Conservation (phyloP, 2,797 vertebrate species). For the Labeo calbasu region DNA sequence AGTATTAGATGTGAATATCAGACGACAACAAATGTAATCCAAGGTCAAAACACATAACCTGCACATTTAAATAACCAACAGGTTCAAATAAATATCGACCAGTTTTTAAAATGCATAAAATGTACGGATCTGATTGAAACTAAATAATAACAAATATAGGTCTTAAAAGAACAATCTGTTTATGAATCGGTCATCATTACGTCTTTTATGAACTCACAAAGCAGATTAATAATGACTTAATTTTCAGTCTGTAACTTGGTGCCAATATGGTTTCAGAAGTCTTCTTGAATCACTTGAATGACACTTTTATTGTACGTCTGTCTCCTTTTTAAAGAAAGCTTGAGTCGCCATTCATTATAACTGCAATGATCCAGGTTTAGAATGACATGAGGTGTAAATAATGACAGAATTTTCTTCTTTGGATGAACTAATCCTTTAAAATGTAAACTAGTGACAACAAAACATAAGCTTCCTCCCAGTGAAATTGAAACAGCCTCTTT, state of each 20-base stretch:
- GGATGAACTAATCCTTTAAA: slow-evolving; percentile 47
- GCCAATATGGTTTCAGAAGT: not conserved
- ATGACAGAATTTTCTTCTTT: slow-evolving; percentile 1
- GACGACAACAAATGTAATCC: not conserved
- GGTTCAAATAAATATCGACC: not conserved
- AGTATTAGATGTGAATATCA: not conserved
- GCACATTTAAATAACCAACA: not conserved
- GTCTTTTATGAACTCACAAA: not conserved
- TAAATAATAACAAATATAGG: not conserved
- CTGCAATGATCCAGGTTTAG: not conserved
- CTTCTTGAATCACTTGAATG: not conserved
- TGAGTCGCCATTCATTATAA: not conserved
- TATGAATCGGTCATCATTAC: not conserved
- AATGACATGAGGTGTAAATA: not conserved
- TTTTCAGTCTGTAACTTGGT: not conserved
- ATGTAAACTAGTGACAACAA: slow-evolving; percentile 64
- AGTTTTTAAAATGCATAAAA: not conserved
- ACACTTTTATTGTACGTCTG: not conserved
- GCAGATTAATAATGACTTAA: not conserved
- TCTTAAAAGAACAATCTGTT: not conserved
- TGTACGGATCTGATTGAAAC: not conserved
- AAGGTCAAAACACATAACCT: not conserved
- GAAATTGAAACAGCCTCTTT: slow-evolving; percentile 12
- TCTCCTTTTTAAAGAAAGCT: not conserved
- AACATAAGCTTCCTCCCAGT: slow-evolving; percentile 7